Conservation (phyloP, 2,113 vertebrate genomes). For the Cisticola juncidis region DNA sequence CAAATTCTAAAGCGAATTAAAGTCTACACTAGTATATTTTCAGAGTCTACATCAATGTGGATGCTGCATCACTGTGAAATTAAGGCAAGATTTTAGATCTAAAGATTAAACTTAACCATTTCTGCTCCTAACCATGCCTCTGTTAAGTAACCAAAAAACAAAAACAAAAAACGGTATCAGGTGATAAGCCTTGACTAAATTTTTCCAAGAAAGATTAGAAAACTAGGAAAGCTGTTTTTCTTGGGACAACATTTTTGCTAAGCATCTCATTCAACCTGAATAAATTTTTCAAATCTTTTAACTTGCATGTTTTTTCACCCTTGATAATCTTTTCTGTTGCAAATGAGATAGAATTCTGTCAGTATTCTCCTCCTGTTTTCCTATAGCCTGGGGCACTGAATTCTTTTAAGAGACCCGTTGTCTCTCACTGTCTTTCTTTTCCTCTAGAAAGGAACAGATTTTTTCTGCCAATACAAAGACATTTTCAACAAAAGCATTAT, state of each 20-base stretch:
- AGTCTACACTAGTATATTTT: neutral
- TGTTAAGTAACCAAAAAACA: neutral
- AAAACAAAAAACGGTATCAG: neutral
- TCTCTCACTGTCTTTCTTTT: neutral
- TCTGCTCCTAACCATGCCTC: neutral
- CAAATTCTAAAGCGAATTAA: neutral
- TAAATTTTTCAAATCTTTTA: neutral
- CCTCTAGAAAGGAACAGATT: neutral
- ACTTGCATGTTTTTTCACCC: neutral
- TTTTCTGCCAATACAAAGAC: neutral
- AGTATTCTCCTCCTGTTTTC: neutral
- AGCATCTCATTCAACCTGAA: neutral
- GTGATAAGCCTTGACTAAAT: neutral
- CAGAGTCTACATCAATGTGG: neutral
- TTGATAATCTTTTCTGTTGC: neutral
- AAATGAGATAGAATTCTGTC: neutral
- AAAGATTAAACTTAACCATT: neutral
- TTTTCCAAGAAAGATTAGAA: neutral
- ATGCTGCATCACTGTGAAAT: neutral
- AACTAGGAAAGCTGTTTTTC: neutral
- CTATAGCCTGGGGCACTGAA: neutral
- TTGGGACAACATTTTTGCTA: neutral
- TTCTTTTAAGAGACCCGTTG: neutral
- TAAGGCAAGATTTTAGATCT: neutral
- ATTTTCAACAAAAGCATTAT: neutral